phyloP scores from a whole-genome alignment of 2,797 vertebrate species.

The Pteropus rufus region DNA sequence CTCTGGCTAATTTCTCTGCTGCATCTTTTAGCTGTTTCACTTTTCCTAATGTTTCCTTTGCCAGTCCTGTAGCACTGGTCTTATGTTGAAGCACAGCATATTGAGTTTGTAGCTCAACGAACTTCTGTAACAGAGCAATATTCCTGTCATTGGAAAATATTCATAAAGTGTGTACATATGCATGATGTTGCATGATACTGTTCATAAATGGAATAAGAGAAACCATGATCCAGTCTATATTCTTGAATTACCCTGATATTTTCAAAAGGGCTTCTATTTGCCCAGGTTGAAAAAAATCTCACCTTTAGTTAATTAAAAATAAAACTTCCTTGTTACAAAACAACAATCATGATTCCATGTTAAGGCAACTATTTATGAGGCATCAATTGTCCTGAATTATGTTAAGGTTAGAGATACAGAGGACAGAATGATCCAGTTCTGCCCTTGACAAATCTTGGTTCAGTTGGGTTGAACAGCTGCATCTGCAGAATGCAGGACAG shows the following conservation, averaged over 20 bases:
- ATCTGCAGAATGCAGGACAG: neutral
- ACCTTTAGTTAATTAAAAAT: neutral
- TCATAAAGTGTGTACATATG: neutral
- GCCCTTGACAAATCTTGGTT: neutral
- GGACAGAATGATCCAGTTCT: neutral
- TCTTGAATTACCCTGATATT: neutral
- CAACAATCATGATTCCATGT: neutral
- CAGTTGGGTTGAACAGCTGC: neutral
- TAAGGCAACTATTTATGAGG: neutral
- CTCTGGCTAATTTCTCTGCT: slow-evolving; percentile 82
- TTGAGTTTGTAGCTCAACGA: slow-evolving; percentile 79
- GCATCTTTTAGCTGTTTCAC: slow-evolving; percentile 83
- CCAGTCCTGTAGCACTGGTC: slow-evolving; percentile 56
- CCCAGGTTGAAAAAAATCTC: neutral
- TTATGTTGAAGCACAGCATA: slow-evolving; percentile 84
- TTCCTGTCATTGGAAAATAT: neutral
- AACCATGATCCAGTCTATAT: neutral
- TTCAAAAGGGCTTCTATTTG: neutral
- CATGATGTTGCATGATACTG: neutral
- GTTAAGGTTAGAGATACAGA: neutral
- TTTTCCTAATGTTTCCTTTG: slow-evolving; percentile 77
- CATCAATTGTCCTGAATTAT: neutral
- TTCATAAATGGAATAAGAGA: neutral
- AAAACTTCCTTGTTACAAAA: neutral
- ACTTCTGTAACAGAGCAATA: slow-evolving; percentile 80